A percentile compares a stretch with the other conserved stretches of the same genome.
phyloP scores from a whole-genome alignment of 2,797 vertebrate species.

The Craterocephalus amniculus region DNA sequence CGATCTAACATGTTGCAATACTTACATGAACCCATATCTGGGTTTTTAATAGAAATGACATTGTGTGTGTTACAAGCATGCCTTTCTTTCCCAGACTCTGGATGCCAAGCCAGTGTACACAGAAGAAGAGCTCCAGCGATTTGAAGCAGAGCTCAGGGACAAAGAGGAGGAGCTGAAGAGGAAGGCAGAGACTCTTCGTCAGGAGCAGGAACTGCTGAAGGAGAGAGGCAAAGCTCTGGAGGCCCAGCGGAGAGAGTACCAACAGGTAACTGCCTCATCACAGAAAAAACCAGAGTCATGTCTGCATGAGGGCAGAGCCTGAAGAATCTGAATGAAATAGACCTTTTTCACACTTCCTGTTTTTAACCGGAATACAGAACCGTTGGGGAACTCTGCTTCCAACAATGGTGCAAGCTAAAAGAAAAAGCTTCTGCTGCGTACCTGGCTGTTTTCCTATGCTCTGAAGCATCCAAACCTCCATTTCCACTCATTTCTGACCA shows the following conservation, averaged over 20 bases:
- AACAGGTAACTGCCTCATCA: constrained; percentile 81
- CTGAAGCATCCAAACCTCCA: too few relatives aligned
- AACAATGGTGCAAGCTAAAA: too few relatives aligned
- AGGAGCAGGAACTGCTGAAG: constrained; percentile 85
- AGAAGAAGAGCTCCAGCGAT: constrained; percentile 88
- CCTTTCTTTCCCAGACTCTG: constrained; percentile 79
- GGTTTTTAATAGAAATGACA: too few relatives aligned
- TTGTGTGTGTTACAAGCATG: neutral
- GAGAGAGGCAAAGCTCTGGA: constrained; percentile 87
- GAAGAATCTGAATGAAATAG: neutral
- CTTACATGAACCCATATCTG: too few relatives aligned
- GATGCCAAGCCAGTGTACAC: constrained; percentile 87
- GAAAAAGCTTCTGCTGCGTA: too few relatives aligned
- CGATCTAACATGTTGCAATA: too few relatives aligned
- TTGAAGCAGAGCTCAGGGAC: constrained; percentile 85
- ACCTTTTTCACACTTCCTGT: too few relatives aligned
- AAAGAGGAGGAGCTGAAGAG: constrained; percentile 88
- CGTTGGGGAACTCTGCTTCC: too few relatives aligned
- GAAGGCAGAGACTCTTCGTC: constrained; percentile 79
- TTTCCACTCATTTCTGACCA: too few relatives aligned
- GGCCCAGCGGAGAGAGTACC: constrained; percentile 90
- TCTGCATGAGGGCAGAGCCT: neutral
- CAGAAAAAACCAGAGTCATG: neutral
- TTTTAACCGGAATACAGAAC: too few relatives aligned
- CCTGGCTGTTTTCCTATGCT: too few relatives aligned